Conservation (phyloP, 2,113 vertebrate species). For the Theristicus caerulescens region DNA sequence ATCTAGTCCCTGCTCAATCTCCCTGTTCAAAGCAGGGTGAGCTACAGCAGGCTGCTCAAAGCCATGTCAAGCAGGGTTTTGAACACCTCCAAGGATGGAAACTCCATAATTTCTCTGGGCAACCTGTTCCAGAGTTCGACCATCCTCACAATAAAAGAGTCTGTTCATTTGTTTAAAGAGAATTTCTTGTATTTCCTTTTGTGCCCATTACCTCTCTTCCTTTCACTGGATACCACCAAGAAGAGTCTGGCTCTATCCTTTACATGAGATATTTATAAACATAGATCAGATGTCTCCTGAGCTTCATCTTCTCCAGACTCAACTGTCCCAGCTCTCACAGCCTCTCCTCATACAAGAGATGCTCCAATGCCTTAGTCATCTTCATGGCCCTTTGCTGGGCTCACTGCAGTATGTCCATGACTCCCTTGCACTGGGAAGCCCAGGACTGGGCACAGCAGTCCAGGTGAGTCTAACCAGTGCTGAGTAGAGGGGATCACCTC, state of each 20-base stretch:
- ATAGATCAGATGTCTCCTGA: background rate
- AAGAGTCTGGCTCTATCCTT: background rate
- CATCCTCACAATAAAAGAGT: background rate
- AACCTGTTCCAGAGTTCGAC: background rate
- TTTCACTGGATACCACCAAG: background rate
- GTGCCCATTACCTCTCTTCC: background rate
- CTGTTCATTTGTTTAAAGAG: background rate
- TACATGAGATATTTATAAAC: background rate
- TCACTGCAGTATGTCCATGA: background rate
- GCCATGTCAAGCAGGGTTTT: background rate
- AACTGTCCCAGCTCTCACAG: background rate
- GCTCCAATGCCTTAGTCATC: background rate
- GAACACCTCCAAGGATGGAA: background rate
- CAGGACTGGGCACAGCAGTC: background rate
- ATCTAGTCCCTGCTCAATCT: background rate
- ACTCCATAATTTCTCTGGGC: background rate
- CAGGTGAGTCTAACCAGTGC: background rate
- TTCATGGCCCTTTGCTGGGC: background rate
- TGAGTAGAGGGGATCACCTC: background rate
- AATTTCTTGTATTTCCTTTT: background rate
- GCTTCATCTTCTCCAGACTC: background rate
- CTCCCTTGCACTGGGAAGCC: background rate
- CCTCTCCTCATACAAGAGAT: fast-evolving
- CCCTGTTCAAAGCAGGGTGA: background rate
- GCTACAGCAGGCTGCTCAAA: background rate